Evolutionary conservation across 2,888 invertebrate species (phyloP), one percentile per base, ranked within the genome.

Genomic region (Pseudococcus longispinus): DNA sequence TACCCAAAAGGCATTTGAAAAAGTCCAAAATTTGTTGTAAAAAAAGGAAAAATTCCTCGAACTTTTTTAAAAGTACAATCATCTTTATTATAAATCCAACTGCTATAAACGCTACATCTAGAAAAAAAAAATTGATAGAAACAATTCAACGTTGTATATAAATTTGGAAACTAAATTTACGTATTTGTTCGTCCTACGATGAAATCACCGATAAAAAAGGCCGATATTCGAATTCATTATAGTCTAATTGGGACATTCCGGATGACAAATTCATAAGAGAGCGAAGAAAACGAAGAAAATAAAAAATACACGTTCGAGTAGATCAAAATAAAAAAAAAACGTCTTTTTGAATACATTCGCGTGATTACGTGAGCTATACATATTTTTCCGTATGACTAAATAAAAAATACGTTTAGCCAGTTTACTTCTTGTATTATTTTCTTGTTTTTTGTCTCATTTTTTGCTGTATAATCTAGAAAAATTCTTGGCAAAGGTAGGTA

Each of bases 401-500:
- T 20, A 80, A 80, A 42, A 29, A 80, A 80, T 80, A 80, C 77
- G 70, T 70, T 80, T 80, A 80, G 42, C 42, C 42, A 42, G 37
- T 32, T 80, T 80, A 37, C 20, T 80, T 37, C n/a, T n/a, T 20
- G 20, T 26, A 20, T 70, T 70, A 70, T 80, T 42, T 80, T 18
- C 9, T 65, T 65, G 20, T 65, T 65, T 26, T 65, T 4, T 26
- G 1, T 13, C 29, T 29, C 15, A 1, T 70, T 70, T 70, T 70
- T 70, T 32, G 18, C 29, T 18, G 18, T 13, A 20, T 29, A 80
- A 80, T 80, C 37, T 80, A 20, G 77, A 5, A 29, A 80, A 80
- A 80, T 80, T 80, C 77, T 80, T 80, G 77, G 77, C 77, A 80
- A 80, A 80, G 77, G 77, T 80, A 80, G 42, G 42, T 80, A 80